Percentiles rank a stretch among this genome's conserved stretches.
Evolutionary conservation across 1,140 invertebrate species (phyloP).

Genomic region (Parasteatoda tepidariorum): DNA sequence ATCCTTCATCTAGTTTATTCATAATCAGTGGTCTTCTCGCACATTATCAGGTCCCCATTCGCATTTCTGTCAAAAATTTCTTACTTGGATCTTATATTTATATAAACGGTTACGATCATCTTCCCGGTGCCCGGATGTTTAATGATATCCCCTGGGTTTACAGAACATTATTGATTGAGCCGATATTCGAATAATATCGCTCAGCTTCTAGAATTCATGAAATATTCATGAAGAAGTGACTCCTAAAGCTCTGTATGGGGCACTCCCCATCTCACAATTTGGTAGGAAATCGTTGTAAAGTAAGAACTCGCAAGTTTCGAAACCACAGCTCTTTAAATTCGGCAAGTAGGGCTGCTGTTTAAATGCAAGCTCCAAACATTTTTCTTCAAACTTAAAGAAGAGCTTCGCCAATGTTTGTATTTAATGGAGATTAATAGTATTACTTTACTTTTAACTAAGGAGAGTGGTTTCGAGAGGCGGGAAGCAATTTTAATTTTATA

Average conservation of each 20-base stretch:
- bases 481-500: no score
- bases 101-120: not conserved
- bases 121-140: not conserved
- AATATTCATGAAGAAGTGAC: constrained; percentile 49
- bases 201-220: constrained; percentile 23
- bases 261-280: not conserved
- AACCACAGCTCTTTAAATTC: constrained; percentile 5
- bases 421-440: no score
- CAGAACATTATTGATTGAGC: constrained; percentile 51
- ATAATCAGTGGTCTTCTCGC: no score
- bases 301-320: constrained; percentile 28
- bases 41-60: not conserved
- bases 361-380: no score
- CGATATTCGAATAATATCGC: constrained; percentile 50
- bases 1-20: no score
- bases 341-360: not conserved
- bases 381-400: no score
- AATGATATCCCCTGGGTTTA: constrained; percentile 41
- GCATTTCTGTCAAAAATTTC: not conserved
- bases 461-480: no score
- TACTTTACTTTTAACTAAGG: no score
- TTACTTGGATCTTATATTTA: not conserved
- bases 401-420: no score
- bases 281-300: constrained; percentile 37
- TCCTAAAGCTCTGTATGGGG: not conserved